Conservation (phyloP, 2,113 vertebrate genomes). For the Myotis brandtii region DNA sequence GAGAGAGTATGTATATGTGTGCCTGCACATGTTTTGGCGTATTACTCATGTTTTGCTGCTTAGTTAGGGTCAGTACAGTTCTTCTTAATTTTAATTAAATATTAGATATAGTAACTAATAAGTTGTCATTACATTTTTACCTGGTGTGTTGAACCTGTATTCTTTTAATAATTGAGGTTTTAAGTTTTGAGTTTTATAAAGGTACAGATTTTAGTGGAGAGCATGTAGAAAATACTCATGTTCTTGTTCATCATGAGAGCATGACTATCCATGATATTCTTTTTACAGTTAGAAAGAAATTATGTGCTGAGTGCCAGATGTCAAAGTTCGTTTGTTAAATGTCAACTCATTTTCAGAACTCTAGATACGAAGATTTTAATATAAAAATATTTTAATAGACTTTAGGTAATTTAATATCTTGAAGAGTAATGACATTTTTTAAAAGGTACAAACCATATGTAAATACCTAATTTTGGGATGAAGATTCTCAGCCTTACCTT, state of each 20-base stretch:
- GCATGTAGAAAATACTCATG: neutral
- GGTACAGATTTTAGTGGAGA: neutral
- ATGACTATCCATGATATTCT: neutral
- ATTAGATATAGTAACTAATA: neutral
- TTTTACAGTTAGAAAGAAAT: conserved; percentile 27
- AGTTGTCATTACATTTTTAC: neutral
- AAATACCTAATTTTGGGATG: neutral
- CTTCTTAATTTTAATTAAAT: conserved; percentile 32
- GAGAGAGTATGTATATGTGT: neutral
- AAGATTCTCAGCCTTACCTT: conserved; percentile 38
- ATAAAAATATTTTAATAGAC: neutral
- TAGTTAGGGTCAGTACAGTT: neutral
- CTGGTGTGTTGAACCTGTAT: neutral
- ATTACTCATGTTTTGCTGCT: neutral
- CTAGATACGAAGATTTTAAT: conserved; percentile 3
- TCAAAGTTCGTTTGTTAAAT: conserved; percentile 53
- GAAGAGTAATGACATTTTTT: neutral
- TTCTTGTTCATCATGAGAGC: neutral
- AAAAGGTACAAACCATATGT: neutral
- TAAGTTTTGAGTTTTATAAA: conserved; percentile 42
- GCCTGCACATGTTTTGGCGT: neutral
- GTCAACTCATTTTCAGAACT: conserved; percentile 37
- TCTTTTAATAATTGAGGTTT: conserved; percentile 12
- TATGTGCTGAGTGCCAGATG: conserved; percentile 45
- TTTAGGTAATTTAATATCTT: conserved; percentile 35